A percentile compares a stretch with the other conserved stretches of the same genome.
Evolutionary conservation across 2,888 invertebrate genomes (phyloP).

Genomic region (Ennomos quercinarius): DNA sequence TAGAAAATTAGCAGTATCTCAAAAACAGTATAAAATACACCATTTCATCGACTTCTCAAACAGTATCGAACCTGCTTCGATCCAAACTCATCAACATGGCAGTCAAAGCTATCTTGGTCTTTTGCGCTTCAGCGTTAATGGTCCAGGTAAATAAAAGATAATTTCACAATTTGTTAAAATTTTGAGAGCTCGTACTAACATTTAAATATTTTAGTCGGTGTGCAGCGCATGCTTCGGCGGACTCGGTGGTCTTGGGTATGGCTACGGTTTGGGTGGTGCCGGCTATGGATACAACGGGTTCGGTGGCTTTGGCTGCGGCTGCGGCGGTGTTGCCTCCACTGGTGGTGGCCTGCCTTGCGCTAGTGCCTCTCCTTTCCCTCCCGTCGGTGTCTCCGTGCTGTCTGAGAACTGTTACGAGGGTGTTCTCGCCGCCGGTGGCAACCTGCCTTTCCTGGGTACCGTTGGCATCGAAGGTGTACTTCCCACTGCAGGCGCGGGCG

Average conservation of each 20-base stretch:
- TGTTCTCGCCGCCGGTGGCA: slow-evolving; percentile 50
- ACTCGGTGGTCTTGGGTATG: not conserved
- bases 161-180: too few relatives aligned
- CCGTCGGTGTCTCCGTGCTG: too few relatives aligned
- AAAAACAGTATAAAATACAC: too few relatives aligned
- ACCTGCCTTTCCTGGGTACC: slow-evolving; percentile 55
- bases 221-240: slow-evolving; percentile 16
- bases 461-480: slow-evolving; percentile 53
- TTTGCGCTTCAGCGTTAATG: slow-evolving; percentile 14
- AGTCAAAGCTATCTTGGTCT: slow-evolving; percentile 14
- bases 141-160: slow-evolving; percentile 11
- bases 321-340: too few relatives aligned
- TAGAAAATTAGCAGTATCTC: too few relatives aligned
- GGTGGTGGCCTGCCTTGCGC: too few relatives aligned
- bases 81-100: slow-evolving; percentile 9
- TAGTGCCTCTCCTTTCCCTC: too few relatives aligned
- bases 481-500: slow-evolving; percentile 51
- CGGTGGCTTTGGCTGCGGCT: not conserved
- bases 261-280: slow-evolving; percentile 1
- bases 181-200: too few relatives aligned
- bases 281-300: slow-evolving; percentile 7
- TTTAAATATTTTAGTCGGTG: slow-evolving; percentile 12
- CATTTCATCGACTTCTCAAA: too few relatives aligned
- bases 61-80: too few relatives aligned
- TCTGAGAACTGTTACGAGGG: slow-evolving; percentile 55